Evolutionary conservation across 2,888 invertebrate genomes (phyloP), one percentile per base, ranked within the genome.

Genomic region (Drosophila percnosoma): DNA sequence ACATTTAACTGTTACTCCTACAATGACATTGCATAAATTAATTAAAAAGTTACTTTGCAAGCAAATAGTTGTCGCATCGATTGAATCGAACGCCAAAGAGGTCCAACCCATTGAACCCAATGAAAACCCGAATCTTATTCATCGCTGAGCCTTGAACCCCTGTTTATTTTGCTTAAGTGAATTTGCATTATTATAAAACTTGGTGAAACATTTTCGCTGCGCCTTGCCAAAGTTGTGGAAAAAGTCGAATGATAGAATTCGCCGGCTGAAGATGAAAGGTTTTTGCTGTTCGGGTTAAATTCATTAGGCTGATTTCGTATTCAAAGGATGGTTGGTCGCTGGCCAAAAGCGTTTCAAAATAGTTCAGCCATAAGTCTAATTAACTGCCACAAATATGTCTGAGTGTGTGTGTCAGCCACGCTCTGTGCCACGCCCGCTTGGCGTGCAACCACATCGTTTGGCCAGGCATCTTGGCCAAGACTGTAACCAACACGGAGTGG

Each of bases 311-410:
- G 60, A 61, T 74, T 79, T 57, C 31, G 69, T 55, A 61, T 60
- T 55, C 48, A 8, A 59, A 45, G 65, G 58, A 27, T 42, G 49
- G 57, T n/a, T 40, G 59, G 52, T 31, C 54, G n/a, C 10, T 45
- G 54, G 65, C 49, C 68, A 34, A 62, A 68, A 61, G 58, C 67
- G 49, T 80, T 78, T 80, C 66, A 80, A 80, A 78, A 78, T 80
- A 78, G 80, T 80, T 76, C 76, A 68, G 77, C 68, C 68, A 68
- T 80, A 78, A 71, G 81, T 76, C 78, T 72, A 80, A 78, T 78
- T 78, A 80, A 78, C 78, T 78, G 76, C 72, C 72, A 66, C 49
- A 65, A 57, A 51, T 55, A 42, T 71, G 49, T 55, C 15, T 54
- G 31, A 24, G 52, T 18, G 64, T 15, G 51, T 48, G 45, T 27